Conservation (phyloP, 2,797 vertebrate genomes). For the Valencia hispanica region DNA sequence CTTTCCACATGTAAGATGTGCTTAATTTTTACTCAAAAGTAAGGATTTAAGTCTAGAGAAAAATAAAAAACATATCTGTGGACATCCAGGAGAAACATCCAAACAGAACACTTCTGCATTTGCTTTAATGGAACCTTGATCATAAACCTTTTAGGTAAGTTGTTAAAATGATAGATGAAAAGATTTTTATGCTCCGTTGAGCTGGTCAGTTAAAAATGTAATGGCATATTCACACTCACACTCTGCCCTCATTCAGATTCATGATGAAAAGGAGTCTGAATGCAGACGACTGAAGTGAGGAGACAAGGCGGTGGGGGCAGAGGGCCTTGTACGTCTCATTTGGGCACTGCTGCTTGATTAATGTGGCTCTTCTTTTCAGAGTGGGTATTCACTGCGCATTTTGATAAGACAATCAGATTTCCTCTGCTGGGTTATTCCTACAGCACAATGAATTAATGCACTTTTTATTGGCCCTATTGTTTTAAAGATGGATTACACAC, state of each 20-base stretch:
- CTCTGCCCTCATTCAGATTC: not conserved
- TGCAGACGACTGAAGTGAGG: not conserved
- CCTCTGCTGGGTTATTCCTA: constrained; percentile 28
- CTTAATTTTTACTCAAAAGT: not conserved
- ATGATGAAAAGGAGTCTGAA: constrained; percentile 9
- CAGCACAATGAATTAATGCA: constrained; percentile 36
- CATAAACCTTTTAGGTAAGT: constrained; percentile 5
- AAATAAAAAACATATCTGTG: not conserved
- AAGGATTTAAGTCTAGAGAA: not conserved
- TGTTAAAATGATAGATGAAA: not conserved
- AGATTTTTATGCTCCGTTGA: not conserved
- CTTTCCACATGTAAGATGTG: not conserved
- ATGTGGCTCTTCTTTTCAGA: constrained; percentile 47
- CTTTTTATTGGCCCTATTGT: constrained; percentile 49
- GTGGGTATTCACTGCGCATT: constrained; percentile 39
- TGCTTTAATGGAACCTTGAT: not conserved
- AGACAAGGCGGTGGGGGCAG: constrained; percentile 3
- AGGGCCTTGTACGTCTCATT: constrained; percentile 42
- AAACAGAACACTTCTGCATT: not conserved
- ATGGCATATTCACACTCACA: constrained; percentile 1
- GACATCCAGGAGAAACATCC: not conserved
- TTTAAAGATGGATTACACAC: constrained; percentile 64
- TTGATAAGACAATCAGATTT: constrained; percentile 67
- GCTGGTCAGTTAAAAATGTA: constrained; percentile 14
- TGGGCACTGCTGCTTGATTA: constrained; percentile 51